Evolutionary conservation across 2,888 invertebrate species (phyloP).

Genomic region (Trypoxylon attenuatum): DNA sequence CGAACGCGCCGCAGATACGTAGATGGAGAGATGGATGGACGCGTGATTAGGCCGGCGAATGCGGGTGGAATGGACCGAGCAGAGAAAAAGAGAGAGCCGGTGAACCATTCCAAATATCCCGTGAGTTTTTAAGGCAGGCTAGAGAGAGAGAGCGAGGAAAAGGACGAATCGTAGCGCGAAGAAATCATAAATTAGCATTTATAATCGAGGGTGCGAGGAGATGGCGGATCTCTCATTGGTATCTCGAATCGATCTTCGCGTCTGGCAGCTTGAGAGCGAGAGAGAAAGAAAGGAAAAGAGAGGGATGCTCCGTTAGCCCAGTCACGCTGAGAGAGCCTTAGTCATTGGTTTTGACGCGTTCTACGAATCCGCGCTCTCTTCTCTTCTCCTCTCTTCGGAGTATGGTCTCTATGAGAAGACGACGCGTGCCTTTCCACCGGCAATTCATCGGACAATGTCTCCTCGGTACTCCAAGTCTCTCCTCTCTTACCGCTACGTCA

Average conservation of each 20-base stretch:
- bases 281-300: too few relatives aligned
- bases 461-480: too few relatives aligned
- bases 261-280: constrained; percentile 48
- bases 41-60: not conserved
- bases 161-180: constrained; percentile 51
- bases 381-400: too few relatives aligned
- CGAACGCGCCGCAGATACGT: not conserved
- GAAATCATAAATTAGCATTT: constrained; percentile 68
- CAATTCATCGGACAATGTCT: too few relatives aligned
- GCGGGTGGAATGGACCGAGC: not conserved
- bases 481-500: too few relatives aligned
- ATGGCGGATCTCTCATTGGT: constrained; percentile 46
- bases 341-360: constrained; percentile 48
- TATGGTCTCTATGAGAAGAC: too few relatives aligned
- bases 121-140: not conserved
- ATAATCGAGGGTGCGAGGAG: constrained; percentile 56
- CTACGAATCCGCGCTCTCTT: constrained; percentile 29
- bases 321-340: constrained; percentile 53
- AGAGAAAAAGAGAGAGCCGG: not conserved
- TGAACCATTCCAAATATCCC: constrained; percentile 1
- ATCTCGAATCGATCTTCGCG: constrained; percentile 56
- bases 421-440: too few relatives aligned
- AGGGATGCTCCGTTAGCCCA: constrained; percentile 51
- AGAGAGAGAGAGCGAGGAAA: not conserved
- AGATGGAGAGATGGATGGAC: constrained; percentile 8